Conservation (phyloP, 2,797 vertebrate species). For the Onychomys arenicola region DNA sequence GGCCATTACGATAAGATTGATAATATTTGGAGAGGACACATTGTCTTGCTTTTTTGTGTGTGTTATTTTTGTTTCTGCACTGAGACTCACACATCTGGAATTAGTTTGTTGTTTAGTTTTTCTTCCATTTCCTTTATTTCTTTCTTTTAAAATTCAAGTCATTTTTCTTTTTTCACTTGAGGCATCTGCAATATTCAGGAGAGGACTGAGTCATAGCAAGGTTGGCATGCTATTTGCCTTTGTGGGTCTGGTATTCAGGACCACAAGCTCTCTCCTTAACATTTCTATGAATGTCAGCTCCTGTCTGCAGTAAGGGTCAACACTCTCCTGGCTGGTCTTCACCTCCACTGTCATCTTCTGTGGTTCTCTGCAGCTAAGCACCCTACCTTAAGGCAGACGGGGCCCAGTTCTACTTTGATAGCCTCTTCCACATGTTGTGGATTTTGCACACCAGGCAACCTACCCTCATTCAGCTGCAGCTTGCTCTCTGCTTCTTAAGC, state of each 20-base stretch:
- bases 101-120: background rate
- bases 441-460: background rate
- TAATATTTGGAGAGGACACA: background rate
- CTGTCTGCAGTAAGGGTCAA: background rate
- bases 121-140: background rate
- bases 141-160: background rate
- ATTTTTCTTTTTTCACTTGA: background rate
- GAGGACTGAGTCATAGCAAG: background rate
- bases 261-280: background rate
- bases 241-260: background rate
- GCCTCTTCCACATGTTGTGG: background rate
- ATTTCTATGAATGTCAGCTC: background rate
- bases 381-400: background rate
- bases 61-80: background rate
- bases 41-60: background rate
- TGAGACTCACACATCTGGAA: background rate
- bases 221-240: background rate
- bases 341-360: background rate
- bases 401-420: background rate
- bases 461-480: background rate
- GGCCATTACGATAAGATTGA: background rate
- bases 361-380: background rate
- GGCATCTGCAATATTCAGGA: background rate
- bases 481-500: background rate
- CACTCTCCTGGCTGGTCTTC: background rate